Evolutionary conservation across 2,888 invertebrate species (phyloP).

Genomic region (Ephialtes manifestator): DNA sequence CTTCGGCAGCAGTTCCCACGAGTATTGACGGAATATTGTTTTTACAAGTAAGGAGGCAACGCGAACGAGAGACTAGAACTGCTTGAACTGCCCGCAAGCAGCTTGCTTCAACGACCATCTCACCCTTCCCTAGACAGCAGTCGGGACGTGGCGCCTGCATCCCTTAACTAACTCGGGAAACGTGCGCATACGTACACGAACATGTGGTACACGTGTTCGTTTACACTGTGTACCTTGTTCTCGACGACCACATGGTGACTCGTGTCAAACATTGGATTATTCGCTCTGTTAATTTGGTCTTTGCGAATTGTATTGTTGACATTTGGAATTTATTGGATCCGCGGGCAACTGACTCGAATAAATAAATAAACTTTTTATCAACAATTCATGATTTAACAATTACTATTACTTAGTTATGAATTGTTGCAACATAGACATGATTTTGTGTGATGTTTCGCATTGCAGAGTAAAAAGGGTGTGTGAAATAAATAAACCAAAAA

Average conservation of each 20-base stretch:
- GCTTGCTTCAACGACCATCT: conserved; percentile 34
- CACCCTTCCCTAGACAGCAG: neutral
- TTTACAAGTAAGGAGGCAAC: conserved; percentile 73
- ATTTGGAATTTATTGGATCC: neutral
- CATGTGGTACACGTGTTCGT: conserved; percentile 63
- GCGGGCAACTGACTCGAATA: neutral
- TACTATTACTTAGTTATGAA: neutral
- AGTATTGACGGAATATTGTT: conserved; percentile 73
- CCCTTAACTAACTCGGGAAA: conserved; percentile 67
- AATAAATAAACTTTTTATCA: neutral
- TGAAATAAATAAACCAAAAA: neutral
- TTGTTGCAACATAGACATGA: neutral
- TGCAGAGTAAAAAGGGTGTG: neutral
- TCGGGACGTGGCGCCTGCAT: conserved; percentile 57
- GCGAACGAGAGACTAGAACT: conserved; percentile 18
- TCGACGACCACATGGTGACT: conserved; percentile 57
- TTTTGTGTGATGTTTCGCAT: neutral
- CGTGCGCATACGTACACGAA: conserved; percentile 61
- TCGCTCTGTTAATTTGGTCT: conserved; percentile 25
- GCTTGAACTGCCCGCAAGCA: conserved; percentile 47
- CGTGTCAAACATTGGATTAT: conserved; percentile 48
- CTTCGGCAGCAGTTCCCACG: conserved; percentile 73
- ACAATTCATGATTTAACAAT: neutral
- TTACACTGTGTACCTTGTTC: conserved; percentile 60
- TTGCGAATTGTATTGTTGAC: neutral